Evolutionary conservation across 2,888 invertebrate species (phyloP).

Genomic region (Chouioia cunea): DNA sequence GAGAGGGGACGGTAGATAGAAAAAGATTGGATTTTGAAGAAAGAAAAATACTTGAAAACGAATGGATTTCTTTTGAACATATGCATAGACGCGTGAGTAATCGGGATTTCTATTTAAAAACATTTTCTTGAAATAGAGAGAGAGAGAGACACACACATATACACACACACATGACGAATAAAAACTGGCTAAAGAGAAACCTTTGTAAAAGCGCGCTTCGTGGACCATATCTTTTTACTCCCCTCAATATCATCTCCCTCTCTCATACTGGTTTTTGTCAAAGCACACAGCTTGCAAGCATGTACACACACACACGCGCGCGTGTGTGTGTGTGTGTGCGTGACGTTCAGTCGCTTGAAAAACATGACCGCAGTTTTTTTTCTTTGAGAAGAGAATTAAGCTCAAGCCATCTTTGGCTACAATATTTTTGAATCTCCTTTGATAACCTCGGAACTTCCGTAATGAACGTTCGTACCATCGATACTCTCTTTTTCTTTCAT

Average conservation of each 20-base stretch:
- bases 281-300: too few species aligned
- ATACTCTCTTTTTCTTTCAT: neutral
- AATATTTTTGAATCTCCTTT: constrained; percentile 31
- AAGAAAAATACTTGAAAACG: too few species aligned
- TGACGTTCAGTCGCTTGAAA: constrained; percentile 40
- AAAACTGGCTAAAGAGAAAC: constrained; percentile 34
- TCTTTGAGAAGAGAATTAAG: constrained; percentile 41
- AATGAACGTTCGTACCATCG: constrained; percentile 8
- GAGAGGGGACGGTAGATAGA: too few species aligned
- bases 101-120: constrained; percentile 33
- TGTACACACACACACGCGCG: constrained; percentile 10
- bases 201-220: constrained; percentile 29
- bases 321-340: constrained; percentile 2
- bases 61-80: neutral
- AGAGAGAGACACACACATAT: too few species aligned
- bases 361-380: constrained; percentile 22
- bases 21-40: too few species aligned
- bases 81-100: constrained; percentile 33
- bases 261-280: constrained; percentile 5
- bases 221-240: constrained; percentile 34
- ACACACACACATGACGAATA: constrained; percentile 9
- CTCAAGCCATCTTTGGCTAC: constrained; percentile 19
- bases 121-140: constrained; percentile 1
- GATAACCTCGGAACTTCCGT: constrained; percentile 21
- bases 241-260: constrained; percentile 30